Conservation (phyloP, 2,113 vertebrate species). For the Hippocampus zosterae region DNA sequence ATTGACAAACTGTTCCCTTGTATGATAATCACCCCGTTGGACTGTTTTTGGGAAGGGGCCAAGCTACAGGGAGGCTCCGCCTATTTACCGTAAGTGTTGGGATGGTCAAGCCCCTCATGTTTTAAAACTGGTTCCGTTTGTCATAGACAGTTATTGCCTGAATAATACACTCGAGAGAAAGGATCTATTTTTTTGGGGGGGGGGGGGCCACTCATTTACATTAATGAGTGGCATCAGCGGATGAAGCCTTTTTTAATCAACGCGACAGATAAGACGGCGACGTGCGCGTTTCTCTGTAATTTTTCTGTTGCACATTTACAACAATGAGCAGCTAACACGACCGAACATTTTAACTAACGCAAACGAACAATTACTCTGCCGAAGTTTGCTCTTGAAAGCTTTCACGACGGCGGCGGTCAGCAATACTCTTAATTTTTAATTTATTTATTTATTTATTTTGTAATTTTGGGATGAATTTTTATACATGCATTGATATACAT, state of each 20-base stretch:
- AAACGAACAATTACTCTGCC: too few relatives aligned
- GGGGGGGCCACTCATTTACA: background rate
- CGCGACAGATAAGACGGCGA: background rate
- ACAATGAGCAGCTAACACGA: background rate
- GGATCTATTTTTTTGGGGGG: background rate
- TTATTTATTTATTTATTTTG: too few relatives aligned
- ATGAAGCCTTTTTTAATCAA: background rate
- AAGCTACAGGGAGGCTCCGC: slow-evolving; percentile 97
- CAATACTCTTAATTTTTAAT: background rate
- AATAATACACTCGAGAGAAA: background rate
- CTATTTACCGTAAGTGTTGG: slow-evolving; percentile 91
- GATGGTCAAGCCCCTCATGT: slow-evolving; percentile 24
- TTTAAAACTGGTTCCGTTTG: background rate
- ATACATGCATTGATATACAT: background rate
- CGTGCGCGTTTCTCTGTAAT: background rate
- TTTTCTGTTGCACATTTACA: background rate
- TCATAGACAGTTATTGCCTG: background rate
- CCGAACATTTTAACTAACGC: background rate
- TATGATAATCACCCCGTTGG: slow-evolving; percentile 94
- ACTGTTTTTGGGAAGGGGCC: slow-evolving; percentile 99
- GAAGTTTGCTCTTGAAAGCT: background rate
- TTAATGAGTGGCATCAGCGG: background rate
- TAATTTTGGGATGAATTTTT: background rate
- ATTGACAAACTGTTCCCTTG: slow-evolving; percentile 99
- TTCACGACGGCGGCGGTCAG: background rate